Evolutionary conservation across 2,113 vertebrate genomes (phyloP), one percentile per base, ranked within the genome.

Genomic region (Labrus mixtus): DNA sequence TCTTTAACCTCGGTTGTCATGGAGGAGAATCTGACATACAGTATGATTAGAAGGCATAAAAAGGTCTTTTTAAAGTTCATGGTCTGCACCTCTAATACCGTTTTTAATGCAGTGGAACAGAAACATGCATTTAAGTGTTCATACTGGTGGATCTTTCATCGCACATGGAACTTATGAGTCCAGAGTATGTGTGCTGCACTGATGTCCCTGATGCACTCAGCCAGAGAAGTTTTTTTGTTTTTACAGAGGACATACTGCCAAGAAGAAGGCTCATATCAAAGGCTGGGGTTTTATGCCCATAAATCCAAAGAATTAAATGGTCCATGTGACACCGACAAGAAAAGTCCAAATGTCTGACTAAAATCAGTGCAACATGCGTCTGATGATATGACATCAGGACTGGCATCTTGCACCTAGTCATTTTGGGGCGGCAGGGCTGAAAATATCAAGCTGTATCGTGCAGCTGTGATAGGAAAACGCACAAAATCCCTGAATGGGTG

Each of bases 371-470:
- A 64, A 39, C 74, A 68, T 55, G 67, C 36, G 37, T 43, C 74
- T 68, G 81, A 75, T 74, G 73, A 82, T 64, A 36, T 66, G 73
- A 89, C 85, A 71, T 86, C 75, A 87, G 74, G 69, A 78, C 86
- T 88, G 88, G 71, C 87, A 83, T 45, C 25, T 22, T 57, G 65
- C 81, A 88, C 83, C 78, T 78, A 80, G 33, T 93, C 87, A 87
- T 92, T 33, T 92, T 89, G 9, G 67, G 81, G 76, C 29, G 41
- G 63, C 51, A 39, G 51, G 51, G 78, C 82, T 79, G 83, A 85
- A 90, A 90, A 82, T 86, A 89, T 68, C 67, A 67, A 39, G 50
- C 65, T 29, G 62, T 36, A 45, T 66, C 75, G 56, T 77, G 81
- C 85, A 89, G 86, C 84, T 90, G 87, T 78, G 81, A 57, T 81